Conservation (phyloP, 2,888 invertebrate genomes). For the Thysanoteuthis rhombus region DNA sequence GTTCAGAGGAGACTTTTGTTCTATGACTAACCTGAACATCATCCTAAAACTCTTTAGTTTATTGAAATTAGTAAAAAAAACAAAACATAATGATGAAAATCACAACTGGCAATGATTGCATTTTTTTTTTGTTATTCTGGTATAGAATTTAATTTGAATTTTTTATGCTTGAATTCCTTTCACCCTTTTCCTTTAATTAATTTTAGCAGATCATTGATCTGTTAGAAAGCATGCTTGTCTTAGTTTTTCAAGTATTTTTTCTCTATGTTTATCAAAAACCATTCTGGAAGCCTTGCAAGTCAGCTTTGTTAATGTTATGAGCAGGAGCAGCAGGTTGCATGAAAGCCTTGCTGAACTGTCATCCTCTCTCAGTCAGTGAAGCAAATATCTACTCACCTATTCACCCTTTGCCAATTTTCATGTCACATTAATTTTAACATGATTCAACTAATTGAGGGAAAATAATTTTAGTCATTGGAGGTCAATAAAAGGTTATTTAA, state of each 20-base stretch:
- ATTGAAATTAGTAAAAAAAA: too few species aligned
- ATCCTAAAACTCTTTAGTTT: too few species aligned
- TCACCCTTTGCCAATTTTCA: background rate
- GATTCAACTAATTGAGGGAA: background rate
- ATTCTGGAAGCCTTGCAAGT: background rate
- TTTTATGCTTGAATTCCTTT: background rate
- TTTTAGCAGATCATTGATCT: background rate
- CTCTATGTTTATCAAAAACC: background rate
- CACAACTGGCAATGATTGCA: background rate
- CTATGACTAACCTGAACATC: too few species aligned
- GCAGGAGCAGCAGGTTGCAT: background rate
- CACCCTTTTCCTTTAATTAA: background rate
- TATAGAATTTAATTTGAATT: background rate
- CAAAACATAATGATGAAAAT: background rate
- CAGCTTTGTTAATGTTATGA: background rate
- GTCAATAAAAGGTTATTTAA: background rate
- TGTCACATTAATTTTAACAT: background rate
- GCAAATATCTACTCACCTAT: constrained; percentile 12
- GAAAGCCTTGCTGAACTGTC: background rate
- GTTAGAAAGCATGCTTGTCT: background rate
- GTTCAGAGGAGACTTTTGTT: too few species aligned
- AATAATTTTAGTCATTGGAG: background rate
- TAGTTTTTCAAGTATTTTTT: background rate
- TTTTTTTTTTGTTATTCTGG: background rate
- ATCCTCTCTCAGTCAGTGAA: background rate